phyloP scores from a whole-genome alignment of 2,888 invertebrate genomes.

The Pyrrhia umbra region DNA sequence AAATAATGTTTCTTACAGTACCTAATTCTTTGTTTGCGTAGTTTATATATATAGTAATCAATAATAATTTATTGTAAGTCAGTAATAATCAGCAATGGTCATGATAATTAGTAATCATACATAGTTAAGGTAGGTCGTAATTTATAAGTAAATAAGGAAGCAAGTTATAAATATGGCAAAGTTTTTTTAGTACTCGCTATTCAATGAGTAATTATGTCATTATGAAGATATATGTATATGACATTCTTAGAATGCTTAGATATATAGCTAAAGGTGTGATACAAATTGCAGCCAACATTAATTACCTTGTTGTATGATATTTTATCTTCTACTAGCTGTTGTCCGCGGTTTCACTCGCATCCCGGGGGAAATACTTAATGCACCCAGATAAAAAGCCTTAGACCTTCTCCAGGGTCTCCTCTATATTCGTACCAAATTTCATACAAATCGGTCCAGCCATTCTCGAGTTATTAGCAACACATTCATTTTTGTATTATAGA shows the following conservation, averaged over 20 bases:
- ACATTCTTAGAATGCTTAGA: background rate
- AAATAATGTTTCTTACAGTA: no score
- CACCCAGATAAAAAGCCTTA: no score
- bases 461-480: no score
- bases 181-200: conserved; percentile 3
- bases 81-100: conserved; percentile 30
- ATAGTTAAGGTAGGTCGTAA: conserved; percentile 20
- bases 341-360: no score
- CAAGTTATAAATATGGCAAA: background rate
- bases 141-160: conserved; percentile 40
- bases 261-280: background rate
- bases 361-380: no score
- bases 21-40: no score
- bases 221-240: background rate
- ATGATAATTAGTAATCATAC: conserved; percentile 19
- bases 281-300: background rate
- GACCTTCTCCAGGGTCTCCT: no score
- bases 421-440: no score
- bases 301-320: no score
- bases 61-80: background rate
- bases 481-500: no score
- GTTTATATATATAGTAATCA: conserved; percentile 2
- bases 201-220: conserved; percentile 12
- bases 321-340: no score
- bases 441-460: no score